phyloP scores from a whole-genome alignment of 1,140 invertebrate species.

The Lepidostoma basale region DNA sequence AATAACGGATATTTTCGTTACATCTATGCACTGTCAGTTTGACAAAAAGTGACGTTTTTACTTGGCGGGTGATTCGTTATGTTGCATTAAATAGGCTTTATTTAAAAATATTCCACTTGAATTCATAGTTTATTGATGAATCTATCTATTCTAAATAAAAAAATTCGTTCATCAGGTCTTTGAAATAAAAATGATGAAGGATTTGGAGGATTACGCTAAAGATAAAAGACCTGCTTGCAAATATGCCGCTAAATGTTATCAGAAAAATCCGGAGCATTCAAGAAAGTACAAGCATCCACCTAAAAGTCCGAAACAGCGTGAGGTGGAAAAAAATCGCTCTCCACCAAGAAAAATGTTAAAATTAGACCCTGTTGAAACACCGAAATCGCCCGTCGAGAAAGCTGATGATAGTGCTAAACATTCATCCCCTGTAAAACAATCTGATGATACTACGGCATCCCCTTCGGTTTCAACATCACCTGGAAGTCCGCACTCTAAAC shows the following conservation, averaged over 20 bases:
- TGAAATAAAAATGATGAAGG: too few species aligned
- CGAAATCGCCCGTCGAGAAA: slow-evolving; percentile 13
- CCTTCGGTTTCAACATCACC: neutral
- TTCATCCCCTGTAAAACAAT: neutral
- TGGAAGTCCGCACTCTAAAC: neutral
- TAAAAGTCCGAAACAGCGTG: slow-evolving; percentile 41
- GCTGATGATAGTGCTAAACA: neutral
- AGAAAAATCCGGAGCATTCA: slow-evolving; percentile 79
- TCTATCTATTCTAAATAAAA: too few species aligned
- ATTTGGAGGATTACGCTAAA: slow-evolving; percentile 47
- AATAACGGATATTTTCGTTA: too few species aligned
- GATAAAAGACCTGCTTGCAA: slow-evolving; percentile 67
- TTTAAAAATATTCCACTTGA: too few species aligned
- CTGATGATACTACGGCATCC: too few species aligned
- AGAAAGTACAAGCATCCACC: slow-evolving; percentile 79
- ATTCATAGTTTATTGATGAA: too few species aligned
- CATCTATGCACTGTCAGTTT: neutral
- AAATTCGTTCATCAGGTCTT: too few species aligned
- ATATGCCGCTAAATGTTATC: slow-evolving; percentile 83
- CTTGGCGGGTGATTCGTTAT: too few species aligned
- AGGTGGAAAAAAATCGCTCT: neutral
- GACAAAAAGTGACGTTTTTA: too few species aligned
- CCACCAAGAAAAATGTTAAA: slow-evolving; percentile 18
- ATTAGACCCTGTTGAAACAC: neutral
- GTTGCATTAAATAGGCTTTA: too few species aligned